Evolutionary conservation across 2,113 vertebrate genomes (phyloP).

Genomic region (Cephalopholis sonnerati): DNA sequence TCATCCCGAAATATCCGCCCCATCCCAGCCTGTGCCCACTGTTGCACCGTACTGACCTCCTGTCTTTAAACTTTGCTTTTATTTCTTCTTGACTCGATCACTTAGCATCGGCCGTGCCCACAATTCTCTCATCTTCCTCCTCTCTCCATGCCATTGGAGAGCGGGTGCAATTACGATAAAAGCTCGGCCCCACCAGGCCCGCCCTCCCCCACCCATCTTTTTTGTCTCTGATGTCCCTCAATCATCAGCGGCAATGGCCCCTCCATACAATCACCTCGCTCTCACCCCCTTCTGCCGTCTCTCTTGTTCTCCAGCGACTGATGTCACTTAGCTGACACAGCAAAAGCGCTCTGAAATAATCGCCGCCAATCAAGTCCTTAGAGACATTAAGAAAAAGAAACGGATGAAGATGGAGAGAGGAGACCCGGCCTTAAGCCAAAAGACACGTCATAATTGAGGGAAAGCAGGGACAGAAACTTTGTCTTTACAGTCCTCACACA

Average conservation of each 20-base stretch:
- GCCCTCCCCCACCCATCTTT: conserved; percentile 23
- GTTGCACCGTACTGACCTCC: neutral
- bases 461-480: conserved; percentile 52
- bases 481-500: conserved; percentile 19
- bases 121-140: conserved; percentile 40
- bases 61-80: conserved; percentile 57
- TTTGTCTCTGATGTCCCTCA: conserved; percentile 41
- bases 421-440: conserved; percentile 57
- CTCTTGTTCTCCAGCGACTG: conserved; percentile 68
- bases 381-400: conserved; percentile 57
- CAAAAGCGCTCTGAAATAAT: conserved; percentile 67
- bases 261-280: conserved; percentile 40
- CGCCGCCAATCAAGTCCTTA: conserved; percentile 56
- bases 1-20: neutral
- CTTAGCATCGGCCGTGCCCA: conserved; percentile 27
- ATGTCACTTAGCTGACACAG: conserved; percentile 85
- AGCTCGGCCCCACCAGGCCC: conserved; percentile 73
- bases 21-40: neutral
- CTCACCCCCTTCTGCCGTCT: conserved; percentile 21
- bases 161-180: conserved; percentile 77
- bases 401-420: conserved; percentile 42
- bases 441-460: conserved; percentile 59
- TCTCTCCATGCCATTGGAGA: conserved; percentile 44
- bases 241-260: conserved; percentile 9
- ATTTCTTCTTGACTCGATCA: conserved; percentile 51